Conservation (phyloP, 2,797 vertebrate species). For the Alauda arvensis region DNA sequence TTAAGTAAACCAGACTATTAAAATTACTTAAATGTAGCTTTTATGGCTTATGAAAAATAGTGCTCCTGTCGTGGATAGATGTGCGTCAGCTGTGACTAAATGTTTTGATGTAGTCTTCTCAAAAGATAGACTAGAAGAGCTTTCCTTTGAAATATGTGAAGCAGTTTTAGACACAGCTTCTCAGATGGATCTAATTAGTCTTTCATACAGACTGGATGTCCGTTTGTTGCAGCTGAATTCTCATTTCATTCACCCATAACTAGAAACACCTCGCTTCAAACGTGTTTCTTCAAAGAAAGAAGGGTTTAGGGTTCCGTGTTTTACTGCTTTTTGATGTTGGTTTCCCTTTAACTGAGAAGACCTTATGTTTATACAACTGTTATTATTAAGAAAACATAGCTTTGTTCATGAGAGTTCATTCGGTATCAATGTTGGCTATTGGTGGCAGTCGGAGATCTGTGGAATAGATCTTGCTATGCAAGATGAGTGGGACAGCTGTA, state of each 20-base stretch:
- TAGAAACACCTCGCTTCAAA: constrained; percentile 87
- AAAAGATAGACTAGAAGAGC: constrained; percentile 69
- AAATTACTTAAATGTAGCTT: constrained; percentile 59
- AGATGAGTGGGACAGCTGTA: constrained; percentile 41
- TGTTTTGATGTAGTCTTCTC: constrained; percentile 80
- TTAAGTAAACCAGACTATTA: constrained; percentile 51
- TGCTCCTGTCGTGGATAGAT: constrained; percentile 53
- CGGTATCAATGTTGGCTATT: constrained; percentile 49
- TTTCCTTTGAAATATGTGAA: constrained; percentile 81
- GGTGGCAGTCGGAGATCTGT: constrained; percentile 56
- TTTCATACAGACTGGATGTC: constrained; percentile 80
- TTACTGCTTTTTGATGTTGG: constrained; percentile 88
- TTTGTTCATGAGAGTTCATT: constrained; percentile 69
- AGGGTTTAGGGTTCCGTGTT: constrained; percentile 81
- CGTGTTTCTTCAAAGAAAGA: constrained; percentile 79
- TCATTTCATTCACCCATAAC: constrained; percentile 86
- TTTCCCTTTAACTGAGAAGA: constrained; percentile 83
- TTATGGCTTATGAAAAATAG: constrained; percentile 67
- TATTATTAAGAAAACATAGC: constrained; percentile 82
- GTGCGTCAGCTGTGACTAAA: constrained; percentile 66
- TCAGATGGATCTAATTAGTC: constrained; percentile 90
- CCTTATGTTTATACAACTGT: constrained; percentile 89
- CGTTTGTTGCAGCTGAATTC: constrained; percentile 84
- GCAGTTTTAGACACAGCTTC: constrained; percentile 73
- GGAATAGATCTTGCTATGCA: constrained; percentile 33